Evolutionary conservation across 2,888 invertebrate species (phyloP), one percentile per base, ranked within the genome.

Genomic region (Apamea epomidion): DNA sequence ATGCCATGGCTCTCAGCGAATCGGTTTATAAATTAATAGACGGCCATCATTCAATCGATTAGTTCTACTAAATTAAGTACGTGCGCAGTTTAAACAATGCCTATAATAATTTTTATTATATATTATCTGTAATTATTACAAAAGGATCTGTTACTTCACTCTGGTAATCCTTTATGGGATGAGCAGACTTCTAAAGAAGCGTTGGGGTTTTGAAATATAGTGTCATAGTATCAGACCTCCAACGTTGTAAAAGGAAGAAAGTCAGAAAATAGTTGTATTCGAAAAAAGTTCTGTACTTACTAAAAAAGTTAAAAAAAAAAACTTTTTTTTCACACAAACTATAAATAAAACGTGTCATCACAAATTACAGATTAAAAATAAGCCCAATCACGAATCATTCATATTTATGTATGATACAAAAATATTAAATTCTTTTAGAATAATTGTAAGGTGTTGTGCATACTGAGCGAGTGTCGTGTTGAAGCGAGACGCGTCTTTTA

Each of bases 371-470:
- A 80, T 89, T 86, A 79, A 82, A 88, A 91, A 91, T 91, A 90
- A 89, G 58, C 87, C 89, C 85, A 91, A 92, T 92, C 92, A 92
- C 87, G 88, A 82, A 91, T 93, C 87, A 91, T 86, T 92, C 90
- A 90, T 90, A 88, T 90, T 91, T 90, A 88, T 91, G 87, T 87
- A 71, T 81, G 68, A 88, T 83, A 88, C 83, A 85, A 89, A 88
- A 87, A 82, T 89, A 84, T 80, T 62, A 86, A 87, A 86, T 84
- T 83, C 82, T 81, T 84, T 78, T 67, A 78, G 64, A 81, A 80
- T 87, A 81, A 78, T 76, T 64, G 16, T 88, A 69, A 87, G 81
- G 89, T 0, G 3, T 8, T 51, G 45, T n/a, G n/a, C 75, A 90
- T 78, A 89, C 76, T 75, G 69, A 51, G 67, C 7, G 12, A 37